Evolutionary conservation across 1,140 invertebrate species (phyloP).

Genomic region (Aporrectodea caliginosa): DNA sequence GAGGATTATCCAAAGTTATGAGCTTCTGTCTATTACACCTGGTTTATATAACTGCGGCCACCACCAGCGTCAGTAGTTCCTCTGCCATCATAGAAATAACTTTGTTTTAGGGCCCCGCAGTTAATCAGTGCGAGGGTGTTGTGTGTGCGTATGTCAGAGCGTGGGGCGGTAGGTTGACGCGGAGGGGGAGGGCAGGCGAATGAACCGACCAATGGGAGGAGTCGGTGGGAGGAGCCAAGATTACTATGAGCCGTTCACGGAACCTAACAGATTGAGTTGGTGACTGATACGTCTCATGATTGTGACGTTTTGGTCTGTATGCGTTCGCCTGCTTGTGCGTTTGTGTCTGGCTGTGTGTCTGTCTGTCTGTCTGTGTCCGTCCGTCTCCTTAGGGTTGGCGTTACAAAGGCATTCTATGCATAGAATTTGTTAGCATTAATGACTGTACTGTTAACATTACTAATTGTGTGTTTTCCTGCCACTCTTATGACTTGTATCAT

Average conservation of each 20-base stretch:
- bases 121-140: background rate
- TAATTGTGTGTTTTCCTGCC: too few species aligned
- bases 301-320: background rate
- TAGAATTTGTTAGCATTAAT: too few species aligned
- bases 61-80: background rate
- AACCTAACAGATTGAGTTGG: too few species aligned
- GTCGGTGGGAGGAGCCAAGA: background rate
- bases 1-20: background rate
- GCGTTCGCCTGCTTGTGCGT: background rate
- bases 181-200: background rate
- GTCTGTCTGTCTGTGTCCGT: constrained; percentile 1
- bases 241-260: too few species aligned
- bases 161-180: background rate
- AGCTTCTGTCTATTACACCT: background rate
- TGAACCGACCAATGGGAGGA: background rate
- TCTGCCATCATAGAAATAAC: background rate
- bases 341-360: background rate
- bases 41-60: background rate
- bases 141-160: background rate
- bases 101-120: background rate
- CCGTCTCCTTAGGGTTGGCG: too few species aligned
- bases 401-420: too few species aligned
- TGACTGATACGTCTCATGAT: too few species aligned
- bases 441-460: too few species aligned
- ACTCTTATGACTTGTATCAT: too few species aligned